phyloP scores from a whole-genome alignment of 2,888 invertebrate genomes.

The Euplexia lucipara region DNA sequence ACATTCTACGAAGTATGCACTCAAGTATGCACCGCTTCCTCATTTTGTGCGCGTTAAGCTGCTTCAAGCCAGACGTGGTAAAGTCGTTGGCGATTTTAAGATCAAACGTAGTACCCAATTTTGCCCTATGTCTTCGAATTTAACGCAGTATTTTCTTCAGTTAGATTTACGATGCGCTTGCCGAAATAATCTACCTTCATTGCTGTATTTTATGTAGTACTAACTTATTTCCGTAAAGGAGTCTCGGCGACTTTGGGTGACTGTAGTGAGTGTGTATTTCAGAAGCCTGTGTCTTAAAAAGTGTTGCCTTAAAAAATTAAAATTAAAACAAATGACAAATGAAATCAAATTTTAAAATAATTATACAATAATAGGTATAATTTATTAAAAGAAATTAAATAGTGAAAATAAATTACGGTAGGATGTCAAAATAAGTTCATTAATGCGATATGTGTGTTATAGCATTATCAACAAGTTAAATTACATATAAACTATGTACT shows the following conservation, averaged over 20 bases:
- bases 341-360: no score
- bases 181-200: conserved; percentile 29
- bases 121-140: background rate
- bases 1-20: conserved; percentile 15
- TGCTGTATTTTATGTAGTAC: conserved; percentile 31
- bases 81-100: conserved; percentile 6
- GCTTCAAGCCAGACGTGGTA: conserved; percentile 12
- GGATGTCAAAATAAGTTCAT: no score
- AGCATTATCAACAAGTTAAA: no score
- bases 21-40: conserved; percentile 46
- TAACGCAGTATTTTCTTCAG: conserved; percentile 3
- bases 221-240: conserved; percentile 30
- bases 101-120: conserved; percentile 13
- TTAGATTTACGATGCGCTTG: conserved; percentile 30
- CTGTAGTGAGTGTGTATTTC: background rate
- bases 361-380: no score
- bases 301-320: background rate
- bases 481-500: background rate
- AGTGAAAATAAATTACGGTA: no score
- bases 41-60: conserved; percentile 13
- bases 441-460: background rate
- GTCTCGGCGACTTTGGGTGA: background rate
- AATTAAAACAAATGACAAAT: no score
- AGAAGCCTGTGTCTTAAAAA: background rate
- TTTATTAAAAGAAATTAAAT: no score